phyloP scores from a whole-genome alignment of 2,113 vertebrate genomes.

The Nothobranchius furzeri region DNA sequence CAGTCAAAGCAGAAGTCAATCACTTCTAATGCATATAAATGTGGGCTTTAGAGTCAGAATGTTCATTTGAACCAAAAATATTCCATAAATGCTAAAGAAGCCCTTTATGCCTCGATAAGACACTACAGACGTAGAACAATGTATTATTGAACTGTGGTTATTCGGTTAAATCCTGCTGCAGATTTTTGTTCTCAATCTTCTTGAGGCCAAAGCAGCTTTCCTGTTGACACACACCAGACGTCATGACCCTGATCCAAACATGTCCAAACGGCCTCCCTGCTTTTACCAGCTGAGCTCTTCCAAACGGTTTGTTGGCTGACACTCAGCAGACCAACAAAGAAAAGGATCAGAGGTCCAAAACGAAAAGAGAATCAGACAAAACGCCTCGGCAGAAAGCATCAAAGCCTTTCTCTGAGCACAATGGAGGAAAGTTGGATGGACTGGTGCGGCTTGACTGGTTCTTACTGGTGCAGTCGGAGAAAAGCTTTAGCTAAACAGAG shows the following conservation, averaged over 20 bases:
- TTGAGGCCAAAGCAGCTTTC: constrained; percentile 61
- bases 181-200: constrained; percentile 55
- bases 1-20: no score
- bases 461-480: constrained; percentile 45
- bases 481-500: constrained; percentile 63
- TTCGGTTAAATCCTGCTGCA: constrained; percentile 46
- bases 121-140: constrained; percentile 7
- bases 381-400: constrained; percentile 56
- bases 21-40: no score
- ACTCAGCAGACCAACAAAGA: constrained; percentile 49
- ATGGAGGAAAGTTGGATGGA: constrained; percentile 34
- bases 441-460: constrained; percentile 34
- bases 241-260: constrained; percentile 56
- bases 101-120: no score
- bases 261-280: constrained; percentile 53
- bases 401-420: constrained; percentile 52
- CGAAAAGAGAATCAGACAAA: constrained; percentile 60
- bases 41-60: no score
- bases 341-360: constrained; percentile 41
- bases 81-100: no score
- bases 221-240: constrained; percentile 70
- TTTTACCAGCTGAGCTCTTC: constrained; percentile 56
- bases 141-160: constrained; percentile 30
- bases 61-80: no score
- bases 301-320: constrained; percentile 63